These are phyloP conservation scores for Mythimna pallens DNA, from an alignment of 2,888 invertebrate species.

Conservation along the genomic window DNA sequence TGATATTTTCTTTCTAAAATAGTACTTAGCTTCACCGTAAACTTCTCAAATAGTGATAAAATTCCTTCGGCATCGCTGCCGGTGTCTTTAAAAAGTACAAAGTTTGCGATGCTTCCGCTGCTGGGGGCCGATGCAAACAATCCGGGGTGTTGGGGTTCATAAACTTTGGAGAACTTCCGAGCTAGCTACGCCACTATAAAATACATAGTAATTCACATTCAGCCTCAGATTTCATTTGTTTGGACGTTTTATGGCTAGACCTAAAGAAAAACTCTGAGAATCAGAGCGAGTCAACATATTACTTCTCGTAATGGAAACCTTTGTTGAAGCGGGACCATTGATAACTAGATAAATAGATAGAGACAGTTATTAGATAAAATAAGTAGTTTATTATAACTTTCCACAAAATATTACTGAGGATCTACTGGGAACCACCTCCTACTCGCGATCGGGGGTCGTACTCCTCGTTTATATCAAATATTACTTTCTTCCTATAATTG, in stretches of 20 bases:
- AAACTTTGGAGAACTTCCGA: constrained; percentile 79
- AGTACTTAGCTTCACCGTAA: constrained; percentile 24
- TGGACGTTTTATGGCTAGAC: constrained; percentile 40
- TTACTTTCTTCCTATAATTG: constrained; percentile 44
- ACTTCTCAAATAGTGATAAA: constrained; percentile 73
- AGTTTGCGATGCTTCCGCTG: constrained; percentile 78
- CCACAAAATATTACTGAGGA: constrained; percentile 14
- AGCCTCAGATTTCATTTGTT: constrained; percentile 54
- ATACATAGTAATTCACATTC: constrained; percentile 69
- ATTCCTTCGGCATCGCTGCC: constrained; percentile 72
- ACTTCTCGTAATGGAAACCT: constrained; percentile 35
- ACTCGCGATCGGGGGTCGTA: constrained; percentile 4
- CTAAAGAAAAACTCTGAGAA: constrained; percentile 45
- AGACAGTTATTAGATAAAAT: constrained; percentile 25
- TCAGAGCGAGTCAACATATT: constrained; percentile 24
- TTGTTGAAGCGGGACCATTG: constrained; percentile 26
- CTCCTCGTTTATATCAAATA: constrained; percentile 44
- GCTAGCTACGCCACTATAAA: constrained; percentile 69
- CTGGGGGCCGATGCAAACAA: constrained; percentile 78
- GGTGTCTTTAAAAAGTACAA: constrained; percentile 76
- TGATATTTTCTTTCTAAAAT: constrained; percentile 22
- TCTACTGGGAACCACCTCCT: constrained; percentile 1
- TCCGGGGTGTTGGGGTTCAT: constrained; percentile 78
- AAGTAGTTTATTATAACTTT: constrained; percentile 40
- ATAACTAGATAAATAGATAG: constrained; percentile 22